Evolutionary conservation across 2,888 invertebrate species (phyloP), one percentile per base, ranked within the genome.

Genomic region (Euzetes globulus): DNA sequence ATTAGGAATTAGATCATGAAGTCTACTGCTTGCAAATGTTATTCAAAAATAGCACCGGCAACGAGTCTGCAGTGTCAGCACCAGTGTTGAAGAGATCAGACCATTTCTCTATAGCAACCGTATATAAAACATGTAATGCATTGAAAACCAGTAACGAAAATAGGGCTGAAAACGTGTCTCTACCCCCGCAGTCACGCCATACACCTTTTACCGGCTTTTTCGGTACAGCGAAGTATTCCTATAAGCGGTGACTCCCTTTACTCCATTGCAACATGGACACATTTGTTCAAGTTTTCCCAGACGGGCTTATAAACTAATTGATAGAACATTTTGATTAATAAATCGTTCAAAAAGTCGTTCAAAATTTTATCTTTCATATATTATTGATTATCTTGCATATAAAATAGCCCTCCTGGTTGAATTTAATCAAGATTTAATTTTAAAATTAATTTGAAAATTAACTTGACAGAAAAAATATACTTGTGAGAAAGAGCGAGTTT

Each of bases 81-180:
- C 22, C 22, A 9, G 29, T 13, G 5, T 11, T 15, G 58, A 19
- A 29, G 22, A 29, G 60, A 68, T 68, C 68, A 68, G 19, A 68
- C 68, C 68, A 68, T 33, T 68, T 68, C 68, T 68, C 68, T 68
- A 68, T 68, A 33, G 68, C 37, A 68, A 68, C 68, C 37, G 1
- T 63, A 17, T 37, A n/a, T 27, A 1, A 63, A 33, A 63, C 27
- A 19, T 13, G 1, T 60, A 60, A 19, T 60, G 7, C 63, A 33
- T 63, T 27, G 63, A 7, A 63, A 63, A 63, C 63, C 63, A 63
- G 60, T 60, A 27, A 27, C 29, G 17, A 22, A 60, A 63, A 33
- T 7, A 37, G 63, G 63, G 63, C 27, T 33, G 13, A 60, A 60
- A 17, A 33, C 13, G 6, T 63, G 33, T 63, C 17, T 37, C 37